A percentile compares a stretch with the other conserved stretches of the same genome.
phyloP scores from a whole-genome alignment of 2,113 vertebrate genomes.

The Dipodomys stephensi region DNA sequence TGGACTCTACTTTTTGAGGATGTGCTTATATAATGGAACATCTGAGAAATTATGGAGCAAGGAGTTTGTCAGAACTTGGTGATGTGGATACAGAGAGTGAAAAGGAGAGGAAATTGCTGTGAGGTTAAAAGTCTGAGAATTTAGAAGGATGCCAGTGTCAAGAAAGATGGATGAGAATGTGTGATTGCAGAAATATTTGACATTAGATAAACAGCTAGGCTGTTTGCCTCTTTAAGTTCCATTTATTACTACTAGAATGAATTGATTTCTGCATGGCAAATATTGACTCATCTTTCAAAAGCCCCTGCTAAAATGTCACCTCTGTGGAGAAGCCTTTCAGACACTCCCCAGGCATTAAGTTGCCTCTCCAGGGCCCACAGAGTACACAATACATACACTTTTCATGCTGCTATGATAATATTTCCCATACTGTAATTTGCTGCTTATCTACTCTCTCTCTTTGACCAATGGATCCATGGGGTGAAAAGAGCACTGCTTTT shows the following conservation, averaged over 20 bases:
- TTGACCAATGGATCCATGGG: background rate
- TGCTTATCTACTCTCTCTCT: constrained; percentile 30
- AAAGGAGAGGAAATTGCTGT: background rate
- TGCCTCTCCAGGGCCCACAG: background rate
- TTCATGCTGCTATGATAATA: constrained; percentile 19
- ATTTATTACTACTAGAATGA: constrained; percentile 74
- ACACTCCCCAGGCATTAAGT: constrained; percentile 59
- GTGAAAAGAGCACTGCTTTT: constrained; percentile 1
- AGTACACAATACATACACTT: background rate
- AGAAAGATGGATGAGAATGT: constrained; percentile 58
- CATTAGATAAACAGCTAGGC: constrained; percentile 69
- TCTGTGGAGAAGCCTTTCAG: constrained; percentile 66
- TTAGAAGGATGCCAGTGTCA: constrained; percentile 16
- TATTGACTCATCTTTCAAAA: constrained; percentile 77
- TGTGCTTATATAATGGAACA: background rate
- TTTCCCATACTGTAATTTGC: constrained; percentile 26
- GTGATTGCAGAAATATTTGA: constrained; percentile 57
- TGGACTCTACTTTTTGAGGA: background rate
- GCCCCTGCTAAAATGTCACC: constrained; percentile 72
- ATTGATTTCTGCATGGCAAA: constrained; percentile 80
- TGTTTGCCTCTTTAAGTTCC: constrained; percentile 71
- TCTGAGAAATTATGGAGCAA: background rate
- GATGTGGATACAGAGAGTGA: background rate
- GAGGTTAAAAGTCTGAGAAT: constrained; percentile 29
- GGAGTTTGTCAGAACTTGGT: background rate